These are phyloP conservation scores for Bucorvus abyssinicus DNA, from an alignment of 2,797 vertebrate species.

Conservation along the genomic window DNA sequence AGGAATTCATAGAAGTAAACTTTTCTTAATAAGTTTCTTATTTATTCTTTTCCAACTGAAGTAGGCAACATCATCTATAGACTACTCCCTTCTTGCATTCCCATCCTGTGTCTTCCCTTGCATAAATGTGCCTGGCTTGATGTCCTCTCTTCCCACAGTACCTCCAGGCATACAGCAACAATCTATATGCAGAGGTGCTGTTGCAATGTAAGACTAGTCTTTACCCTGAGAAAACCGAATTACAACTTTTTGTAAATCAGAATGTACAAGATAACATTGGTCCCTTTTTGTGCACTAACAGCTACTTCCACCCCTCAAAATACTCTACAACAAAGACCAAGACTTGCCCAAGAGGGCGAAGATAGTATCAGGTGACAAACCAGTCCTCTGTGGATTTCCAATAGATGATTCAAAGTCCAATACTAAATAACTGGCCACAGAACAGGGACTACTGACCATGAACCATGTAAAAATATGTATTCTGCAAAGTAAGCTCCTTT, in stretches of 20 bases:
- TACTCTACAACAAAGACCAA: background rate
- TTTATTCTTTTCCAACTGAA: background rate
- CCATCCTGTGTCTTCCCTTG: background rate
- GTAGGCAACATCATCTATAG: fast-evolving
- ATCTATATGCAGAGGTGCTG: background rate
- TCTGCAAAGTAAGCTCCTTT: background rate
- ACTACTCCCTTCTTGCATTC: background rate
- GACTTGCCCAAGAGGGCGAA: background rate
- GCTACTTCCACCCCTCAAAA: background rate
- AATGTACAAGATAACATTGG: background rate
- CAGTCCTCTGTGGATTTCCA: background rate
- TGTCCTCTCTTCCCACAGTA: background rate
- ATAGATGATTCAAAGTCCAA: background rate
- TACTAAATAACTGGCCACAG: background rate
- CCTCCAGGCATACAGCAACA: background rate
- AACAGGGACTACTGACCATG: background rate
- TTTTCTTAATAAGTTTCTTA: background rate
- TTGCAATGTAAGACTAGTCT: background rate
- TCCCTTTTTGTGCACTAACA: background rate
- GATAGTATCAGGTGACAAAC: background rate
- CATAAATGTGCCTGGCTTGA: background rate
- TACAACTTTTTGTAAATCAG: background rate
- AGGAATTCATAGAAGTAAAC: background rate
- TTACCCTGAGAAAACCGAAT: background rate
- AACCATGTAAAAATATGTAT: background rate